Conservation (phyloP, 2,888 invertebrate species). For the Lithophane semibrunnea region DNA sequence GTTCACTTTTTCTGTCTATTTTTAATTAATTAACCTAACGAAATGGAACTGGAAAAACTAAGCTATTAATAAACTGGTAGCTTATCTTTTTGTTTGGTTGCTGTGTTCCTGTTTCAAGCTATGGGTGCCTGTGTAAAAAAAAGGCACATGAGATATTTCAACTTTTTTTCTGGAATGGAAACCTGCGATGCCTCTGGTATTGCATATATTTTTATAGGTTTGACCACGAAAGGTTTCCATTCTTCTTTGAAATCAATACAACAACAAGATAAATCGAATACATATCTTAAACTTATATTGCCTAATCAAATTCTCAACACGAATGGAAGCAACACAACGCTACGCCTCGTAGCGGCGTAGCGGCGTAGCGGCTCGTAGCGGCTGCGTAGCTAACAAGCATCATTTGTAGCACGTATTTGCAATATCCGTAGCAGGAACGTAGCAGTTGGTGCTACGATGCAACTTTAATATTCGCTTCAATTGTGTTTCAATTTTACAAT, state of each 20-base stretch:
- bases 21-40: constrained; percentile 1
- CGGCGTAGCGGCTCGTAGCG: constrained; percentile 52
- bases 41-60: background rate
- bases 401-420: constrained; percentile 68
- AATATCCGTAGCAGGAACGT: constrained; percentile 63
- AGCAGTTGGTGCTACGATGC: constrained; percentile 61
- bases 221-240: background rate
- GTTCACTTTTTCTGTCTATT: background rate
- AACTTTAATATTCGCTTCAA: constrained; percentile 65
- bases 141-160: no score
- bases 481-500: constrained; percentile 66
- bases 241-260: constrained; percentile 11
- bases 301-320: constrained; percentile 57
- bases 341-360: constrained; percentile 24
- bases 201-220: background rate
- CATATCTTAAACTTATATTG: constrained; percentile 49
- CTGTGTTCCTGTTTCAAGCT: background rate
- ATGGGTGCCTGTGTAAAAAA: no score
- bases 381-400: constrained; percentile 65
- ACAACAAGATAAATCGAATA: constrained; percentile 23
- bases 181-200: background rate
- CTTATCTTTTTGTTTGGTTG: background rate
- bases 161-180: background rate
- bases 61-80: background rate
- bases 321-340: constrained; percentile 45